These are phyloP conservation scores for Drosophila triauraria DNA, from an alignment of 1,140 invertebrate species.

Conservation along the genomic window DNA sequence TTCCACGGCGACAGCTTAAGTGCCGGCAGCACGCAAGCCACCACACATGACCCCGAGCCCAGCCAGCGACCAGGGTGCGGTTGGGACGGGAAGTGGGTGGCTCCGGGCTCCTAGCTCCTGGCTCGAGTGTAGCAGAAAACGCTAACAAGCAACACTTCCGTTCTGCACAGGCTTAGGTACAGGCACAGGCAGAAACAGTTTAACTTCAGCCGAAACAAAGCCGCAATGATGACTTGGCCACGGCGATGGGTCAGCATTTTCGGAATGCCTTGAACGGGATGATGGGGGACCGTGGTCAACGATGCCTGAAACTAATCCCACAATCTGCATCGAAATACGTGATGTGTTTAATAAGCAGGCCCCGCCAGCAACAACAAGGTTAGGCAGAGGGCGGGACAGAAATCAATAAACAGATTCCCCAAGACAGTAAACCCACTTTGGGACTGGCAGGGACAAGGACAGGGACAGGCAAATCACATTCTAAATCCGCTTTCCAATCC, in stretches of 20 bases:
- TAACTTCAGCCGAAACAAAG: conserved; percentile 67
- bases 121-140: conserved; percentile 36
- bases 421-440: conserved; percentile 13
- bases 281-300: conserved; percentile 41
- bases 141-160: conserved; percentile 65
- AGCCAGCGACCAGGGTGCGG: conserved; percentile 7
- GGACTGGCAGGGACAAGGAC: conserved; percentile 8
- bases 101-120: conserved; percentile 1
- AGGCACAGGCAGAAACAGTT: conserved; percentile 45
- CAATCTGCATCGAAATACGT: conserved; percentile 80
- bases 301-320: conserved; percentile 78
- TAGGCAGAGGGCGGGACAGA: background rate
- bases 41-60: conserved; percentile 55
- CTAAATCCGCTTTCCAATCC: conserved; percentile 30
- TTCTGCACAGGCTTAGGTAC: background rate
- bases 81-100: background rate
- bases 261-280: conserved; percentile 18
- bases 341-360: conserved; percentile 75
- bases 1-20: conserved; percentile 62
- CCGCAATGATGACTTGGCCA: conserved; percentile 49
- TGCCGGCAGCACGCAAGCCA: conserved; percentile 70
- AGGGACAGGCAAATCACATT: conserved; percentile 16
- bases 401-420: conserved; percentile 33
- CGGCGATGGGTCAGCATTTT: conserved; percentile 62
- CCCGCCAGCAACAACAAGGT: conserved; percentile 1